These are phyloP conservation scores for Pseudomyrmex cubaensis DNA, from an alignment of 1,140 invertebrate genomes.

Conservation along the genomic window DNA sequence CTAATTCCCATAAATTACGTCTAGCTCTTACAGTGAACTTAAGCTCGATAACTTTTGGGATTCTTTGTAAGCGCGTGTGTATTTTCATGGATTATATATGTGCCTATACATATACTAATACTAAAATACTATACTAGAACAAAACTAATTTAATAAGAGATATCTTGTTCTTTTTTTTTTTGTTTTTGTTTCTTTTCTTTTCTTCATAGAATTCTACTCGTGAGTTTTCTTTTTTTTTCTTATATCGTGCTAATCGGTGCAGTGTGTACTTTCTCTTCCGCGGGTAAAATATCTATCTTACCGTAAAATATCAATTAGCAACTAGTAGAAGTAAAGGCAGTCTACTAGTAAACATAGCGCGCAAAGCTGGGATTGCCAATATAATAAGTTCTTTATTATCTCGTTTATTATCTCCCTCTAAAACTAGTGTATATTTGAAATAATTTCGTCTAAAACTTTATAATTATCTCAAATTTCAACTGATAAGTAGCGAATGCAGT, in stretches of 20 bases:
- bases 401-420: no score
- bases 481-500: neutral
- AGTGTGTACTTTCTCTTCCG: conserved; percentile 16
- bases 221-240: neutral
- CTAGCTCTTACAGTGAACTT: conserved; percentile 5
- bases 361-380: no score
- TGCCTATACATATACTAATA: conserved; percentile 12
- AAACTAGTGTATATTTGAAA: no score
- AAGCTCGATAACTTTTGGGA: neutral
- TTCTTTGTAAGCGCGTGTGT: neutral
- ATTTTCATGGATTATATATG: conserved; percentile 19
- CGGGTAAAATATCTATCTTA: conserved; percentile 13
- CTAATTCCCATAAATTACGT: conserved; percentile 6
- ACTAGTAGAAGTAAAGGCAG: no score
- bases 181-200: neutral
- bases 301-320: no score
- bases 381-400: no score
- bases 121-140: neutral
- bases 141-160: conserved; percentile 18
- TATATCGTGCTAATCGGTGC: neutral
- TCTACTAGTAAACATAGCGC: no score
- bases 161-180: neutral
- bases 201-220: no score
- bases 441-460: no score
- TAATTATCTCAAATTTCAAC: no score